These are phyloP conservation scores for Syncerus caffer DNA, from an alignment of 2,797 vertebrate species.

Conservation along the genomic window DNA sequence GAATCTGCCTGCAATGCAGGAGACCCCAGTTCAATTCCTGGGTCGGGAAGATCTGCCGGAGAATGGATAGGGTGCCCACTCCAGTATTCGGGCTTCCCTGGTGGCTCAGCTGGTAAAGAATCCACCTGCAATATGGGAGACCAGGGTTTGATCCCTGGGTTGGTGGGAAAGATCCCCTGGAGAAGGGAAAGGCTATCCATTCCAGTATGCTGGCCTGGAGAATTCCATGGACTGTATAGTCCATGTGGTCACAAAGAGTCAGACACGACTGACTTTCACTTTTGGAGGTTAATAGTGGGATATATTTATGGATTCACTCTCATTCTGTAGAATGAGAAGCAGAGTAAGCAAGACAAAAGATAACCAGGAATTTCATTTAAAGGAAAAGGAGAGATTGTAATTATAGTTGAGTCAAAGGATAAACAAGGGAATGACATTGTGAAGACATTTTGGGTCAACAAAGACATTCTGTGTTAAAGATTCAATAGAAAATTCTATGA, in stretches of 20 bases:
- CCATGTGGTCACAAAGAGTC: accelerated
- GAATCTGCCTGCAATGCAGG: background rate
- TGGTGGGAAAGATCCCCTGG: background rate
- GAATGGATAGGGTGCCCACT: background rate
- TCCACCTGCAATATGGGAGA: background rate
- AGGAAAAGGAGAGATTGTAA: background rate
- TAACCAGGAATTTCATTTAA: background rate
- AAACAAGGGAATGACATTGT: background rate
- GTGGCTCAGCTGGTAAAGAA: background rate
- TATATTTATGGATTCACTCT: background rate
- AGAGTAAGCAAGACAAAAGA: background rate
- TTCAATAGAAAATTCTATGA: background rate
- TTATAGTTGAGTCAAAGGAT: background rate
- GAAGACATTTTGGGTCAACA: background rate
- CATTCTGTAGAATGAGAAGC: background rate
- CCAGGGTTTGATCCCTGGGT: background rate
- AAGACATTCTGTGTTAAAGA: background rate
- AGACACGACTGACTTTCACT: background rate
- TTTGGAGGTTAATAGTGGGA: background rate
- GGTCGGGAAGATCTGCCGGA: background rate
- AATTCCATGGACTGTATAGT: background rate
- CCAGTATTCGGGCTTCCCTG: background rate
- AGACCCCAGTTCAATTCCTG: background rate
- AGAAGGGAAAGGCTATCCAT: background rate
- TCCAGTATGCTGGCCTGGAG: background rate